These are phyloP conservation scores for Pongo abelii DNA, from an alignment of 2,113 vertebrate species.

Conservation along the genomic window DNA sequence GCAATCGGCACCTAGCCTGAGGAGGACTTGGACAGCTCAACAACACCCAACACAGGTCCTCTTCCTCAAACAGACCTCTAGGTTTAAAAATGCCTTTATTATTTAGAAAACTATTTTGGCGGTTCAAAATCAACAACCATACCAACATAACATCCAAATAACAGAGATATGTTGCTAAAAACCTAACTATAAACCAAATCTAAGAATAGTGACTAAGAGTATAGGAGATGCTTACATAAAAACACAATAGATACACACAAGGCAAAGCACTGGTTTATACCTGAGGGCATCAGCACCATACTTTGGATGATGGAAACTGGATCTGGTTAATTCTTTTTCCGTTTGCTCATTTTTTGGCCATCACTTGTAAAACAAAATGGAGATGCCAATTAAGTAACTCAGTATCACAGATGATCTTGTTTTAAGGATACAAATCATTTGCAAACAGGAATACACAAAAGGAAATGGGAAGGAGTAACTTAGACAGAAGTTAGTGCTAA, in stretches of 20 bases:
- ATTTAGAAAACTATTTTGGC: neutral
- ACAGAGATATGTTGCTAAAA: neutral
- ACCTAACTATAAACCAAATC: neutral
- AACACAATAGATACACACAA: neutral
- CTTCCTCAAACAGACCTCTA: neutral
- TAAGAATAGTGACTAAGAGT: neutral
- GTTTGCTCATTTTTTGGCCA: conserved; percentile 99
- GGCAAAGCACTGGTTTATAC: conserved; percentile 77
- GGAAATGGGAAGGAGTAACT: neutral
- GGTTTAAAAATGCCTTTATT: neutral
- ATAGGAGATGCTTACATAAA: neutral
- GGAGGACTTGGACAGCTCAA: neutral
- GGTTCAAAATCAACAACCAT: neutral
- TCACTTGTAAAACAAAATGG: conserved; percentile 87
- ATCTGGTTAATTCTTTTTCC: conserved; percentile 99
- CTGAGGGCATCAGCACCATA: conserved; percentile 97
- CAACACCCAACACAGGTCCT: neutral
- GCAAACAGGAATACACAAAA: neutral
- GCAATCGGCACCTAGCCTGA: neutral
- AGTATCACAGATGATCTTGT: neutral
- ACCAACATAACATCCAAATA: neutral
- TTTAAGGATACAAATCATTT: neutral
- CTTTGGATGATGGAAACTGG: conserved; percentile 89
- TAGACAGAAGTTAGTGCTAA: neutral
- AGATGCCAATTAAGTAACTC: conserved; percentile 4